Base-by-base conservation (phyloP, 2,113 vertebrate genomes). In the Thalassoma bifasciatum region DNA sequence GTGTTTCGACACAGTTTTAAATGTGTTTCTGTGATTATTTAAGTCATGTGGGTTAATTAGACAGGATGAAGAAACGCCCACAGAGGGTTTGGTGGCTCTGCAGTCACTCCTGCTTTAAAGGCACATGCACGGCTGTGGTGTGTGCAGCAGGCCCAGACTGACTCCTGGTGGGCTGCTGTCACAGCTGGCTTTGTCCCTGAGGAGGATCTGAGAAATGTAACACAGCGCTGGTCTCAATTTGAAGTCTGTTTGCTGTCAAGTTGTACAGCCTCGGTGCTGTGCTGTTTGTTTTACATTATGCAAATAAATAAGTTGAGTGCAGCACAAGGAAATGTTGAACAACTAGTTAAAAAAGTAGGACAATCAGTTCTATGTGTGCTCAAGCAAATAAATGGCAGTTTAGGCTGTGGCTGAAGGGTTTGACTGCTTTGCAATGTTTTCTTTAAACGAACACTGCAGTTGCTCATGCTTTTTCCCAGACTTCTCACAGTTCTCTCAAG, bases 141-240 rank as follows among this genome's bases (percentile, higher is more conserved):
- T 49, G 44, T 47, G 26, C 19, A 21, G 38, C 57, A 74, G 72
- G 73, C 70, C 69, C 12, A 10, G 63, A 23, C 51, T 74, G 63
- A 23, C 51, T 74, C 12, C 38, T 56, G 66, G 24, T 2, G 12
- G 49, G 38, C 57, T 61, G 70, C 54, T 79, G 66, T 62, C 77
- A 54, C 70, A 63, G 58, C 73, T 77, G 54, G 34, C 58, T 68
- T 77, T 72, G 82, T 78, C 66, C 44, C 77, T 1, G 51, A 44
- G 66, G 42, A 17, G 36, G 47, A 30, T 5, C 8, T 9, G 50
- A 0, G 26, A 23, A 61, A 40, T 60, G 17, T 46, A 60, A 34
- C 62, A 23, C 24, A 22, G 44, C 53, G 40, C 49, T 38, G 53
- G 26, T 70, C 34, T 6, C 68, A 14, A 52, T 36, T n/a, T 23